Evolutionary conservation across 2,797 vertebrate species (phyloP).

Genomic region (Meda fulgida): DNA sequence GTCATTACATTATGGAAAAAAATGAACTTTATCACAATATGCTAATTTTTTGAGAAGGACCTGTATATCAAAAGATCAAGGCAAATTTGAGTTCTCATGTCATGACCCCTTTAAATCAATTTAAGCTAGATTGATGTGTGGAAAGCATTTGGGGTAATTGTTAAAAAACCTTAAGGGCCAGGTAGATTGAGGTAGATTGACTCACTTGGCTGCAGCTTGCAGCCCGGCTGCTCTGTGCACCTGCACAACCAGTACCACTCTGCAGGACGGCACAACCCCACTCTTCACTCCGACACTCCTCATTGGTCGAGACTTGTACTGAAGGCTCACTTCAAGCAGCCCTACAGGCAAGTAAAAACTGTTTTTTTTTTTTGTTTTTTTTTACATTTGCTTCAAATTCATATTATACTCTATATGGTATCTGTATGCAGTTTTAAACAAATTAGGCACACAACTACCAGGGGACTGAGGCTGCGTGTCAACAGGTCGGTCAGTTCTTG

Average conservation of each 20-base stretch:
- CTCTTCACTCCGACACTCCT: conserved; percentile 63
- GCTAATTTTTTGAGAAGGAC: no score
- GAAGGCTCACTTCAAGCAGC: conserved; percentile 86
- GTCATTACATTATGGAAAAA: no score
- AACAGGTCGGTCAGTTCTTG: conserved; percentile 73
- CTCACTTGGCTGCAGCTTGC: conserved; percentile 91
- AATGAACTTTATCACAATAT: no score
- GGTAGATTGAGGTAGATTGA: background rate
- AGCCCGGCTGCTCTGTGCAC: conserved; percentile 90
- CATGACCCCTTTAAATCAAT: background rate
- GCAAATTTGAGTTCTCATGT: background rate
- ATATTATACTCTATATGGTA: background rate
- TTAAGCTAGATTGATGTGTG: background rate
- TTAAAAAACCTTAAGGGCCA: background rate
- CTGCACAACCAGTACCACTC: conserved; percentile 82
- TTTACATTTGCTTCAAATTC: background rate
- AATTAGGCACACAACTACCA: conserved; percentile 73
- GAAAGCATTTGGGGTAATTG: background rate
- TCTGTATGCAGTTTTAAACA: background rate
- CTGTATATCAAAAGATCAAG: background rate
- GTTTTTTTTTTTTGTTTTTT: background rate
- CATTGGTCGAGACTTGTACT: conserved; percentile 80
- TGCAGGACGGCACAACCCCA: conserved; percentile 72
- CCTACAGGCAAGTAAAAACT: conserved; percentile 73
- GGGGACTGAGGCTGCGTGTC: conserved; percentile 75